A percentile compares a stretch with the other conserved stretches of the same genome.
These are phyloP conservation scores for Tonatia bakeri DNA, from an alignment of 2,113 vertebrate genomes.

Conservation along the genomic window DNA sequence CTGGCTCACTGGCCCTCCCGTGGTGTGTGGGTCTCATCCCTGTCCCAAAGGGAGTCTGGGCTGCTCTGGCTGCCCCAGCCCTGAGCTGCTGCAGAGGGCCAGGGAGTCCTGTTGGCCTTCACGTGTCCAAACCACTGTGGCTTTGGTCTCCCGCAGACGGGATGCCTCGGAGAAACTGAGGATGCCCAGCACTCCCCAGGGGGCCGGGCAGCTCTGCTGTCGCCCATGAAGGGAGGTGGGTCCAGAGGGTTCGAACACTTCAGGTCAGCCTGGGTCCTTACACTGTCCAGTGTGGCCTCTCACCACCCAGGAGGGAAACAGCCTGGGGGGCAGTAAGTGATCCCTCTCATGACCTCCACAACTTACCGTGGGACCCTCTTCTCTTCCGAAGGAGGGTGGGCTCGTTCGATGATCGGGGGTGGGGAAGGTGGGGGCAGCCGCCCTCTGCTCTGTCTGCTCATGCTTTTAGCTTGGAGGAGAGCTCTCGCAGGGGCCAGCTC, in stretches of 20 bases:
- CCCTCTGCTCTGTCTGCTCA: not conserved
- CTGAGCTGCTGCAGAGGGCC: accelerated
- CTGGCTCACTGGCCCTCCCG: accelerated
- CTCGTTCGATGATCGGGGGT: not conserved
- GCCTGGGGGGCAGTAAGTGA: not conserved
- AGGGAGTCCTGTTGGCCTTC: no score
- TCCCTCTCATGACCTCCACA: accelerated
- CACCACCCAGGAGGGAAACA: not conserved
- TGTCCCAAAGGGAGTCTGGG: not conserved
- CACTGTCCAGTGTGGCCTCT: not conserved
- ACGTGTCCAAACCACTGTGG: not conserved
- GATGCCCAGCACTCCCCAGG: accelerated
- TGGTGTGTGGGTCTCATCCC: accelerated
- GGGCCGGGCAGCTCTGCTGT: accelerated
- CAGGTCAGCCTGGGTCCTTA: not conserved
- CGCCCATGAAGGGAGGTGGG: accelerated
- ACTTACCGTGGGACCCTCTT: no score
- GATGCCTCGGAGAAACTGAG: not conserved
- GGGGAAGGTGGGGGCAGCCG: not conserved
- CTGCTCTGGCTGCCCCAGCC: not conserved
- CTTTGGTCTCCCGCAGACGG: not conserved
- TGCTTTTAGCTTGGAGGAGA: not conserved
- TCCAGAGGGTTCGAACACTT: accelerated
- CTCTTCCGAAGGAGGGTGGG: not conserved
- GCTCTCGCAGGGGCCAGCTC: not conserved